Evolutionary conservation across 2,797 vertebrate species (phyloP), one percentile per base, ranked within the genome.

Genomic region (Falco rusticolus): DNA sequence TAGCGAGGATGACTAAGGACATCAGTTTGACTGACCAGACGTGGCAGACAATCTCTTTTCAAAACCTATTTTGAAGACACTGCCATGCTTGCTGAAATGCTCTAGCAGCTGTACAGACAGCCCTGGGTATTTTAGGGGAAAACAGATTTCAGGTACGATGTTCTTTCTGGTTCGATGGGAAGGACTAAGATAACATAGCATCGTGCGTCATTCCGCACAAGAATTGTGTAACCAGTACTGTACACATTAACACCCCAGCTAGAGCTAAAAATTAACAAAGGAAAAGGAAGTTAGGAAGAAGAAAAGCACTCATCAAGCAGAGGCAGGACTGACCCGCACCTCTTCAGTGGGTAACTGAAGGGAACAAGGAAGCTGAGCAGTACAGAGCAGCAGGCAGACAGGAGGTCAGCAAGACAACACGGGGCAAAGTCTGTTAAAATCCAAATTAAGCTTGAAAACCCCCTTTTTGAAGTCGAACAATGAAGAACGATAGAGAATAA

Each of bases 1-100:
- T 28, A 65, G 26, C 4, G 53, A 88, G 93, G 74, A 93, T 77
- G 82, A 81, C 87, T 89, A 68, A 85, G 77, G 94, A 97, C 94
- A 87, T 65, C 48, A 4, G 47, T 75, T 2, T 82, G 95, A 92
- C 81, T 87, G 94, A 86, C 43, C 50, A 78, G 76, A 87, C 0
- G 0, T 78, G 92, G 93, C 87, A 94, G 90, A 56, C 4, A 5
- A 82, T 90, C 57, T 50, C 84, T 89, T 76, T 75, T 88, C 87
- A 87, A 65, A 94, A n/a, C 33, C 72, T 10, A 33, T 43, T 57
- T n/a, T 84, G 71, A 51, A 43, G 47, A 61, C 29, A 8, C 48
- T 21, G 61, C 89, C 18, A 1, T 43, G 24, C 80, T 41, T 29
- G 56, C 41, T 48, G 61, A 57, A 94, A 80, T 1, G 22, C 53